Evolutionary conservation across 35 echinoderm and acorn worm genomes (phyloP), one percentile per base, ranked within the genome.

Genomic region (Antedon bifida): DNA sequence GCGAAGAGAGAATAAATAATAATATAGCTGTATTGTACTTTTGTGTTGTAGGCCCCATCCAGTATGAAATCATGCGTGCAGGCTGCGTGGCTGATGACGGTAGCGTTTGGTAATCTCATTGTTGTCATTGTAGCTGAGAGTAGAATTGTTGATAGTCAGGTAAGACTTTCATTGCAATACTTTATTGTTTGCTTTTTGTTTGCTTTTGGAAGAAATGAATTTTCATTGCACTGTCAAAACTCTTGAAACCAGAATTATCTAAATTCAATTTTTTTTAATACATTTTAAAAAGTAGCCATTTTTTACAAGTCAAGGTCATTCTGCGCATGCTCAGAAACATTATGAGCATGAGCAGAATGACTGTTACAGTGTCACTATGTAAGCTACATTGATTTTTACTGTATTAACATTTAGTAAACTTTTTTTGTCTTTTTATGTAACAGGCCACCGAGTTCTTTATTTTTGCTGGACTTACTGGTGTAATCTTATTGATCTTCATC

Each of bases 61-160:
- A 90, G 87, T 44, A 90, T 99, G 91, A 99, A 99, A 31, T 99
- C 95, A 19, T 99, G 87, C 39, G 87, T 99, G 21, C 95, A 99
- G 34, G 95, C 95, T 36, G 90, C 90, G 11, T 99, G 95, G 95
- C 84, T 99, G 23, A 56, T 99, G 88, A 99, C 95, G 0, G 90
- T 99, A 28, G 95, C 95, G 26, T 78, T 99, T 80, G 95, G 95
- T 28, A 99, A 99, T 51, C 85, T 99, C 2, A 92, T 99, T 35
- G 91, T 99, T 30, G 85, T 99, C 74, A 86, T 99, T 75, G 84
- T 92, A 17, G 90, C 90, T 39, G 88, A 90, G 77, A 79, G 74
- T 51, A 34, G 74, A 8, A 76, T 89, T 81, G 84, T 91, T 35
- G 46, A 79, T 36, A 91, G 89, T 42, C 86, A 91, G 87, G 89